Base-by-base conservation (phyloP, 2,888 invertebrate genomes). In the Fragum fragum region DNA sequence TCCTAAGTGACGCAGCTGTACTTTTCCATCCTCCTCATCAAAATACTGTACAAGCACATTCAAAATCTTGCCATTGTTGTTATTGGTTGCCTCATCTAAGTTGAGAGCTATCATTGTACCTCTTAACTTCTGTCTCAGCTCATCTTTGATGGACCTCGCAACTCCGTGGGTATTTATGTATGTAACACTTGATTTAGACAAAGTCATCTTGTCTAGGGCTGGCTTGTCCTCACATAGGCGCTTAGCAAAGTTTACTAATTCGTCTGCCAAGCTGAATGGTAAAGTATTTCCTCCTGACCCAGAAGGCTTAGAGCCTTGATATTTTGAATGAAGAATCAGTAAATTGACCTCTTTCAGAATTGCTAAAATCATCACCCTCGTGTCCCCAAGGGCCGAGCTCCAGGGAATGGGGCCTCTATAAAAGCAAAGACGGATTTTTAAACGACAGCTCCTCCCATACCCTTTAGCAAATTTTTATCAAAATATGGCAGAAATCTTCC, bases 51-150 rank as follows among this genome's bases (percentile, higher is more conserved):
- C 32, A 14, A n/a, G n/a, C n/a, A n/a, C n/a, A n/a, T n/a, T n/a
- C n/a, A n/a, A n/a, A 79, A 79, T 42, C 57, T 79, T 79, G 71
- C 74, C 79, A 42, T 74, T 79, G 63, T 79, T 79, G 3, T 74
- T 74, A 57, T 79, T 79, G 21, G 79, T 79, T 36, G 79, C 79
- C 29, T 74, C 66, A 39, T 79, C 74, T 18, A 79, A 0, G 39
- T 79, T 79, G n/a, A 74, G 23, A 28, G 79, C 74, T 14, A 79
- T 9, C 36, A 79, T 42, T 47, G 61, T n/a, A 18, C 32, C 66
- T 28, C 26, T 53, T 1, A 74, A 14, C 63, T 70, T 63, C 26
- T 6, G 14, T 42, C 63, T 71, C 11, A 74, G n/a, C 18, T 74
- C 74, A 16, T 74, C 74, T n/a, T 74, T 79, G 21, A 70, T 36